Evolutionary conservation across 1,140 invertebrate genomes (phyloP).

Genomic region (Nephila pilipes): DNA sequence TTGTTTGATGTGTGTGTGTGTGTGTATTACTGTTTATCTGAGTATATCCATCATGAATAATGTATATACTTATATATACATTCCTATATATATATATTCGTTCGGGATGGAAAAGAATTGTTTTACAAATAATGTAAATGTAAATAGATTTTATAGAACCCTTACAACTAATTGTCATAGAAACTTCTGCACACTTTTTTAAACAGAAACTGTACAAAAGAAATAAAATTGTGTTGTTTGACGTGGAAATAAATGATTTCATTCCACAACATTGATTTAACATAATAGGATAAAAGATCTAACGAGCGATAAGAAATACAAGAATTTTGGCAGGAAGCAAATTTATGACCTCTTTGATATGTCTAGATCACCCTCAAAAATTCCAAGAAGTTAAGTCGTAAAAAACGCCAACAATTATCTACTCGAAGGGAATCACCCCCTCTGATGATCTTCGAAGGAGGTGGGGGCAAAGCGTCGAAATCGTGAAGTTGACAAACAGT

Average conservation of each 20-base stretch:
- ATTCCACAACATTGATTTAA: not conserved
- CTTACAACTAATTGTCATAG: too few relatives aligned
- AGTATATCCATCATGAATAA: too few relatives aligned
- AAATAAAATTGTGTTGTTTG: not conserved
- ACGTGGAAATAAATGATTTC: not conserved
- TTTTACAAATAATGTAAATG: too few relatives aligned
- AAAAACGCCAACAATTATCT: slow-evolving; percentile 8
- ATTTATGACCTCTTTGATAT: not conserved
- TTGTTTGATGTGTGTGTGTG: too few relatives aligned
- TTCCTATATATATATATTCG: too few relatives aligned
- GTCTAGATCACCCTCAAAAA: not conserved
- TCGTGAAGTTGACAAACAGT: slow-evolving; percentile 1
- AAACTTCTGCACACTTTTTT: not conserved
- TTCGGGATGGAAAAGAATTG: too few relatives aligned
- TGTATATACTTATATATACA: too few relatives aligned
- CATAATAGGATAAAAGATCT: not conserved
- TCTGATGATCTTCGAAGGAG: not conserved
- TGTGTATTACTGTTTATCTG: too few relatives aligned
- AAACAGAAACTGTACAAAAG: not conserved
- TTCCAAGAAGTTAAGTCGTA: not conserved
- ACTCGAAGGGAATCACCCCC: not conserved
- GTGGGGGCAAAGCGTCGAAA: not conserved
- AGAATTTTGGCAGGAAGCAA: not conserved
- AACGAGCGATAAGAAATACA: slow-evolving; percentile 5
- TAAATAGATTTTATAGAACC: too few relatives aligned